Evolutionary conservation across 2,797 vertebrate genomes (phyloP), one percentile per base, ranked within the genome.

Genomic region (Eremophila alpestris): DNA sequence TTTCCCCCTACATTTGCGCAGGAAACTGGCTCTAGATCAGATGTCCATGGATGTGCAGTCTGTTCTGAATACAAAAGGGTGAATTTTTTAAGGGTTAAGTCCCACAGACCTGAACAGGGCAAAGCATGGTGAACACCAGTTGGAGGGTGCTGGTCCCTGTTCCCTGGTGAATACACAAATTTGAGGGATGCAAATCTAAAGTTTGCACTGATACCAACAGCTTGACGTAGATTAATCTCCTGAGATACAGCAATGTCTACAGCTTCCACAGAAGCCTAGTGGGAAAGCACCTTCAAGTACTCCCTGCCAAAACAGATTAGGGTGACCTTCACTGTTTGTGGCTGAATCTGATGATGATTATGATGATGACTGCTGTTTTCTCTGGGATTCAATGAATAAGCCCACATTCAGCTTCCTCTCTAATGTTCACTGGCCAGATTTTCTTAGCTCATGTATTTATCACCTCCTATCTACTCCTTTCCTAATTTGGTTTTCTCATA

Each of bases 251-350:
- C 5, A 17, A 62, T 76, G 11, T 8, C 60, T 38, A 74, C 60
- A 86, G 85, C 51, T 76, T 84, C 62, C 73, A 63, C 3, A 82
- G 59, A 77, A 78, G 38, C 67, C 70, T 63, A 29, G n/a, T 55
- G 55, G 32, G 65, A 90, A 91, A 88, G 41, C 52, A 82, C 56
- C 59, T 82, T 89, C 60, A 79, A 64, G 46, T 19, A 51, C 51
- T 84, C 87, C 67, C 83, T 95, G 86, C 70, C 88, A 95, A 56
- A 34, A 52, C 60, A 90, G 83, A 63, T 88, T 49, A 55, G 9
- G 18, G 52, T 67, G 76, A 93, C 88, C 90, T 82, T 80, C 56
- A 8, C 70, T 68, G 49, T n/a, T 83, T 55, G 43, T 32, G 81
- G 85, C 87, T 82, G 62, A 88, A 93, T 65, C 80, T 49, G 19